Evolutionary conservation across 2,797 vertebrate genomes (phyloP).

Genomic region (Malurus leucopterus): DNA sequence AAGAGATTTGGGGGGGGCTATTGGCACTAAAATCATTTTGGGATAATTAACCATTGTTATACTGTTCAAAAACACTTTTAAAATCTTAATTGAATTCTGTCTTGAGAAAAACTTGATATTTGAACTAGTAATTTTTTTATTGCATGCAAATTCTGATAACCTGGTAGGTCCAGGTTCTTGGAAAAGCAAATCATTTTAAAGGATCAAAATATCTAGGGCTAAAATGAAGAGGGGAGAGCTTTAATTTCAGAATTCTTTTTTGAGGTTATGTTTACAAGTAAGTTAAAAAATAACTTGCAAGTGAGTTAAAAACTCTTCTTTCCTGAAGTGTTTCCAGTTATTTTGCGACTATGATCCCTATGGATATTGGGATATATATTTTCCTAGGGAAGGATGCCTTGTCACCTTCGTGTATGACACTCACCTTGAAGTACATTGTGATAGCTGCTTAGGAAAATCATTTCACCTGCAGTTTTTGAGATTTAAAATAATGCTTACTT

Average conservation of each 20-base stretch:
- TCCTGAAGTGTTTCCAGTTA: neutral
- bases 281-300: neutral
- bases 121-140: neutral
- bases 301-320: neutral
- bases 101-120: neutral
- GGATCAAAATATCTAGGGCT: neutral
- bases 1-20: accelerated
- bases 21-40: neutral
- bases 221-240: neutral
- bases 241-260: neutral
- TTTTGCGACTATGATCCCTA: neutral
- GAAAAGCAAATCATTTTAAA: neutral
- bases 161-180: neutral
- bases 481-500: neutral
- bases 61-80: neutral
- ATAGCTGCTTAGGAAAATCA: neutral
- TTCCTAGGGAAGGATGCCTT: neutral
- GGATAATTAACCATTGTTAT: neutral
- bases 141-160: neutral
- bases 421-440: neutral
- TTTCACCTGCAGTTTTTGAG: neutral
- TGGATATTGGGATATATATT: neutral
- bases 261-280: neutral
- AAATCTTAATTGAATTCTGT: neutral
- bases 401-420: neutral